Evolutionary conservation across 2,888 invertebrate species (phyloP).

Genomic region (Omphaloscelis lunosa): DNA sequence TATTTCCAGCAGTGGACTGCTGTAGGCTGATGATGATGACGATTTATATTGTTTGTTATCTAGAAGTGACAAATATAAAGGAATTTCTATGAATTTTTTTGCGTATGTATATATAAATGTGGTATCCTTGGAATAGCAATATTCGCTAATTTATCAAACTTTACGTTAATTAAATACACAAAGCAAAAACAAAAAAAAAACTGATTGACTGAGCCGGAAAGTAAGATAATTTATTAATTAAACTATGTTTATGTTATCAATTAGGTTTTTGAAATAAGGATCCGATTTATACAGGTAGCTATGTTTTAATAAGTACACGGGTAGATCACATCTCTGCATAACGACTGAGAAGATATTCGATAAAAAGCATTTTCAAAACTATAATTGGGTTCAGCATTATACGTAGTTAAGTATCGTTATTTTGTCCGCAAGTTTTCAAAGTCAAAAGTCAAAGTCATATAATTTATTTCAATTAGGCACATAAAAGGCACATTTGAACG

Average conservation of each 20-base stretch:
- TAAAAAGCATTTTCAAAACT: not conserved
- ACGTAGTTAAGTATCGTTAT: not conserved
- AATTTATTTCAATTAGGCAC: too few relatives aligned
- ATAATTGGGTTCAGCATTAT: not conserved
- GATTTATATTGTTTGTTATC: not conserved
- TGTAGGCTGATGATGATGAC: too few relatives aligned
- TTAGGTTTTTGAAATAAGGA: not conserved
- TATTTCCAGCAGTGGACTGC: too few relatives aligned
- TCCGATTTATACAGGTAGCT: not conserved
- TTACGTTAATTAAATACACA: conserved; percentile 21
- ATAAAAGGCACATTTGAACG: too few relatives aligned
- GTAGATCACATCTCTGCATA: not conserved
- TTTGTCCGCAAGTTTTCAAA: not conserved
- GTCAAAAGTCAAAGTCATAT: too few relatives aligned
- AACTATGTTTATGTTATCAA: conserved; percentile 17
- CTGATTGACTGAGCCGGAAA: conserved; percentile 16
- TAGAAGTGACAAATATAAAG: too few relatives aligned
- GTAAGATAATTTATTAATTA: conserved; percentile 21
- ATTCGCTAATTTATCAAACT: conserved; percentile 23
- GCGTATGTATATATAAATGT: not conserved
- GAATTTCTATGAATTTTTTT: not conserved
- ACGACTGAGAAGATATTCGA: not conserved
- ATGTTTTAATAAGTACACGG: not conserved
- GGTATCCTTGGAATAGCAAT: not conserved
- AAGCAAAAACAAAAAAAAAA: not conserved